Base-by-base conservation (phyloP, 1,140 invertebrate genomes). In the Battus philenor region DNA sequence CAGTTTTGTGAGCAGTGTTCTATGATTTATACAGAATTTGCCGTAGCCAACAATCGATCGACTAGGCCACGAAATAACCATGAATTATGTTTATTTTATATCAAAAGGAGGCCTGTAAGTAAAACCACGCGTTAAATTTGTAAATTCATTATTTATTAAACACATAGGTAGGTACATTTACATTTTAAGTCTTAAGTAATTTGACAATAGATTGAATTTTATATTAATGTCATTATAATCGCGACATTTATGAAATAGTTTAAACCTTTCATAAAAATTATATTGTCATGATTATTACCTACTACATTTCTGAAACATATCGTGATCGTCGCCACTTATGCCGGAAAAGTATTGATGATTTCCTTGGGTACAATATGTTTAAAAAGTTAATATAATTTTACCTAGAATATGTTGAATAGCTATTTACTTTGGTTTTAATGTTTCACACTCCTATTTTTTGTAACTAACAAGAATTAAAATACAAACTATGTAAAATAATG, bases 241-340 rank as follows among this genome's bases (percentile, higher is more conserved):
- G 13, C 9, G 38, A 11, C 38, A 15, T 17, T 27, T 26, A 39
- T 10, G 24, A 41, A 41, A 41, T 22, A 9, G 10, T 41, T 26
- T 41, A 29, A 41, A 29, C 11, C 16, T 27, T 41, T 41, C 24
- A 27, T 41, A 29, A 27, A 41, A 41, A 41, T 41, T 41, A 41
- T 41, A 41, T 41, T 41, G 38, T 41, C 38, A 29, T 41, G 26
- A 17, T 41, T 29, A 17, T 41, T 41, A 41, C 24, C 27, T 41
- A 41, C 38, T 41, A 41, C 26, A 29, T 41, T 29, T 22, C 38
- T 9, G 16, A 11, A 41, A 41, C n/a, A n/a, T n/a, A n/a, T n/a
- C n/a, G n/a, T n/a, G n/a, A n/a, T n/a, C n/a, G n/a, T n/a, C n/a
- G n/a, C n/a, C n/a, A n/a, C n/a, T n/a, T n/a, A n/a, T n/a, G n/a